Evolutionary conservation across 2,797 vertebrate species (phyloP).

Genomic region (Premnoplex brunnescens): DNA sequence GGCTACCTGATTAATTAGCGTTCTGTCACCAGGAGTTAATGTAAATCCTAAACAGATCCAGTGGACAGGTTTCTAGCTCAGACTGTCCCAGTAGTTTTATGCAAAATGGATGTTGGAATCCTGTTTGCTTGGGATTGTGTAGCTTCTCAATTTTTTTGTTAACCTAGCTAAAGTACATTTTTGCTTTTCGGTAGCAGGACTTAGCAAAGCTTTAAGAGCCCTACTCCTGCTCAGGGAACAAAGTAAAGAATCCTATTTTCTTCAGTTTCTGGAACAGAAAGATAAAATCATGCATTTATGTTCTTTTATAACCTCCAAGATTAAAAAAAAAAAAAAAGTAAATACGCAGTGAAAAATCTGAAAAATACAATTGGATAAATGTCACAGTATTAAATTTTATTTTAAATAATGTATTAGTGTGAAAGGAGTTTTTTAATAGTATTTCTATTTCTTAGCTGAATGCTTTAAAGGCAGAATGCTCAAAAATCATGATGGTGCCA

Average conservation of each 20-base stretch:
- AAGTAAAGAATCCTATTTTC: not conserved
- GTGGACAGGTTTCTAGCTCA: not conserved
- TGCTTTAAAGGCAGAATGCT: not conserved
- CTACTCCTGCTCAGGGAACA: not conserved
- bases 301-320: not conserved
- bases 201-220: not conserved
- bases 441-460: not conserved
- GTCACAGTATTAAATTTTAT: not conserved
- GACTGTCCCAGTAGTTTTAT: not conserved
- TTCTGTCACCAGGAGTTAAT: not conserved
- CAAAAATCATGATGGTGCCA: not conserved
- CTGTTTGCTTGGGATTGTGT: not conserved
- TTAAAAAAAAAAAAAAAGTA: not conserved
- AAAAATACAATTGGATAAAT: not conserved
- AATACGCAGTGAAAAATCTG: not conserved
- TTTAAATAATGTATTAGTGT: not conserved
- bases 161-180: not conserved
- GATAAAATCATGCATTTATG: not conserved
- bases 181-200: not conserved
- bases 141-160: not conserved
- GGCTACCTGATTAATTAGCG: not conserved
- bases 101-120: not conserved
- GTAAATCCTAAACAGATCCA: not conserved
- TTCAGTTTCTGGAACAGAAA: not conserved
- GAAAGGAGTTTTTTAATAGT: accelerated